phyloP scores from a whole-genome alignment of 2,888 invertebrate species.

The Schrankia costaestrigalis region DNA sequence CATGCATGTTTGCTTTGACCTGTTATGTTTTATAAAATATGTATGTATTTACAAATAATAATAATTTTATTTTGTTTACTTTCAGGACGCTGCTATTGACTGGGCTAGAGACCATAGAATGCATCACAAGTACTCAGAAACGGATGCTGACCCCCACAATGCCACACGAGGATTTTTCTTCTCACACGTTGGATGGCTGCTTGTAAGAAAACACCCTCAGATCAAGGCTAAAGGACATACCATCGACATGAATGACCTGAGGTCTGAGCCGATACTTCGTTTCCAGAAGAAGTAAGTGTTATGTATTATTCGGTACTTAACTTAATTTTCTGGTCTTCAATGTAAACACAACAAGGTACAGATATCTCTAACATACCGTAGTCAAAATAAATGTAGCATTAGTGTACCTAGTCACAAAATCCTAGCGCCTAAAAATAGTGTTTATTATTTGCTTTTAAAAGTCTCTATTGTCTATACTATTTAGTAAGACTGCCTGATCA shows the following conservation, averaged over 20 bases:
- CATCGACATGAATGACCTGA: conserved; percentile 91
- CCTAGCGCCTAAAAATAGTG: too few species aligned
- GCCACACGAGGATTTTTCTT: conserved; percentile 97
- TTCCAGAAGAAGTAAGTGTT: conserved; percentile 93
- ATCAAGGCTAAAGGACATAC: conserved; percentile 92
- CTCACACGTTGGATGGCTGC: conserved; percentile 96
- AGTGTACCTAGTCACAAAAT: too few species aligned
- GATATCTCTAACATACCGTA: too few species aligned
- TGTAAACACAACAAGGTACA: background rate
- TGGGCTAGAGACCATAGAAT: conserved; percentile 91
- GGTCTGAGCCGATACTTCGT: conserved; percentile 87
- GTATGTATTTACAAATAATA: conserved; percentile 6
- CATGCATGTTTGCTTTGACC: too few species aligned
- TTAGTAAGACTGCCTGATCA: too few species aligned
- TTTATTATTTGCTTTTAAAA: too few species aligned
- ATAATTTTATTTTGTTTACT: background rate
- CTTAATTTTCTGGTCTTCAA: background rate
- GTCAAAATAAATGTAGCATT: too few species aligned
- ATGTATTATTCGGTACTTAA: background rate
- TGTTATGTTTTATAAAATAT: too few species aligned
- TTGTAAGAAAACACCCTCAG: conserved; percentile 94
- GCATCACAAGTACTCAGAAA: conserved; percentile 96
- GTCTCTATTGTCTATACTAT: too few species aligned
- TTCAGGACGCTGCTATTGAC: conserved; percentile 85
- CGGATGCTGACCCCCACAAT: conserved; percentile 96